These are phyloP conservation scores for Chrysocyon brachyurus DNA, from an alignment of 2,797 vertebrate species.

Conservation along the genomic window DNA sequence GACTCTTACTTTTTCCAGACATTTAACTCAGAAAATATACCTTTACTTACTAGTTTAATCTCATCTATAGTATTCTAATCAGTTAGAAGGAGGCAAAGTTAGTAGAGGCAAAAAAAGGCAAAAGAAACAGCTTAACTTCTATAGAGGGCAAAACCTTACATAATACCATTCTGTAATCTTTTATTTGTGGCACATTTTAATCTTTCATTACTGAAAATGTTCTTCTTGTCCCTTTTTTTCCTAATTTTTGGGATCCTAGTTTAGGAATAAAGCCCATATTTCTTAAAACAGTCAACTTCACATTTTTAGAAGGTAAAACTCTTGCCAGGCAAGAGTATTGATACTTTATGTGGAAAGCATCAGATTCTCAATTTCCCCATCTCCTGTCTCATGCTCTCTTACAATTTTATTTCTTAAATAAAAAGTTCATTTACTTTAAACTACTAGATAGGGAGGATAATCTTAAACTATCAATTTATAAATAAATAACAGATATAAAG, in stretches of 20 bases:
- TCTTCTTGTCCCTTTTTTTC: background rate
- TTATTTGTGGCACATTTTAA: slow-evolving; percentile 18
- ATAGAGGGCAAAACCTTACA: background rate
- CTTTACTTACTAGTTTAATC: background rate
- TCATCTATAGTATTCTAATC: background rate
- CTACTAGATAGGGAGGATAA: background rate
- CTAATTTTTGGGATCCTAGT: background rate
- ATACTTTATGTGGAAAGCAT: background rate
- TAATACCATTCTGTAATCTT: background rate
- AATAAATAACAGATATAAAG: background rate
- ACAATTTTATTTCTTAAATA: background rate
- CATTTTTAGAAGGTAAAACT: slow-evolving; percentile 32
- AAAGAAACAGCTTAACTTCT: background rate
- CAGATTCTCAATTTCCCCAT: slow-evolving; percentile 25
- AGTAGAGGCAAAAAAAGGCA: background rate
- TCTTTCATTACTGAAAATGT: background rate
- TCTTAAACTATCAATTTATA: background rate
- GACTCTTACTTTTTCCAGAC: background rate
- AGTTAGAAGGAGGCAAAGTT: background rate
- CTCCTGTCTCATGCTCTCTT: background rate
- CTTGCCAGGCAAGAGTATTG: background rate
- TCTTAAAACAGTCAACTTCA: background rate
- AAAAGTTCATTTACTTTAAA: background rate
- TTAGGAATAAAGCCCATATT: background rate
- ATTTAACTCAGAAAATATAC: background rate